Evolutionary conservation across 2,888 invertebrate genomes (phyloP), one percentile per base, ranked within the genome.

Genomic region (Aspidiotus rigidus): DNA sequence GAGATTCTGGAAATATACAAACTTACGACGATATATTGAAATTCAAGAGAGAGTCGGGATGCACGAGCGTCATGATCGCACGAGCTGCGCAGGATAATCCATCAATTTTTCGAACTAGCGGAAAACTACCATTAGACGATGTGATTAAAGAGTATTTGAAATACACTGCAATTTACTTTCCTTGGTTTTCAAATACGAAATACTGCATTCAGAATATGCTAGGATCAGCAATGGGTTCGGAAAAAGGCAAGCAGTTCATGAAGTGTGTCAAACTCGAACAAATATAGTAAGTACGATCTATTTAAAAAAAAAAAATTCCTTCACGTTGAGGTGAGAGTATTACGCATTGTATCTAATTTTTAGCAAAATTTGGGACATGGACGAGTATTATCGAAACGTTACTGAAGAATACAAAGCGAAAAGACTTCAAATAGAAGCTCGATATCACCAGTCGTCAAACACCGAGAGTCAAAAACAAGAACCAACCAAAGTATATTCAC

Each of bases 161-260:
- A 7, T 82, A 93, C 77, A 88, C 92, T 55, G 83, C 97, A 62
- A 88, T 92, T 74, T 97, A 87, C 80, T 95, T 97, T 76, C 96
- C 93, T 80, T 84, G 90, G 7, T 90, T 92, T 40, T 87, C 90
- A 63, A 95, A 94, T 78, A 87, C 91, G 16, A 99, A 99, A 79
- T 99, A 99, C 79, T 93, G 93, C 75, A 82, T 99, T 64, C 96
- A 98, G 79, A 92, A 93, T 79, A 93, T 98, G 81, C 80, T 99
- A 69, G 86, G 91, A 74, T 92, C 93, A 72, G 81, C 90, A 66
- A 95, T 95, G 79, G 92, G 93, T 75, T 86, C 90, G 28, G 87
- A 88, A 3, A 81, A 87, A 75, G 95, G 96, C 17, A 86, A 86
- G 75, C 81, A 82, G 70, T 92, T 95, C 78, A 81, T 95, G 67